Conservation (phyloP, 2,113 vertebrate species). For the Paramormyrops kingsleyae region DNA sequence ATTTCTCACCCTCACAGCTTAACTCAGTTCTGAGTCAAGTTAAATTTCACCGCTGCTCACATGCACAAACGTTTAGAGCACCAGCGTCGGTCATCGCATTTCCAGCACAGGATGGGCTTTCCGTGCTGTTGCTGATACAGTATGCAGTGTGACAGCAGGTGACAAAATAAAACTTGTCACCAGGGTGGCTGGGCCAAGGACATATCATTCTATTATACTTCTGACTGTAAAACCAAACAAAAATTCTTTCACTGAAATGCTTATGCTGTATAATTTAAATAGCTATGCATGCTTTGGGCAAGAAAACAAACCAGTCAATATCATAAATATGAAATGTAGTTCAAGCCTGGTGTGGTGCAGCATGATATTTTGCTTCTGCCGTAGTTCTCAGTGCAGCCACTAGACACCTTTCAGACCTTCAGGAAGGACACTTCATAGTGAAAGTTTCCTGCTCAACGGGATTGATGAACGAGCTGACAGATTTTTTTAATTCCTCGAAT, state of each 20-base stretch:
- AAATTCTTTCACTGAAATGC: background rate
- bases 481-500: background rate
- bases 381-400: background rate
- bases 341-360: background rate
- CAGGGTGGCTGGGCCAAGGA: background rate
- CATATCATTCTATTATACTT: background rate
- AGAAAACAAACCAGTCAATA: background rate
- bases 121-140: background rate
- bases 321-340: background rate
- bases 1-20: conserved; percentile 68
- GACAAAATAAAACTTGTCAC: background rate
- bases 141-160: background rate
- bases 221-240: background rate
- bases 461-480: background rate
- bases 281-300: background rate
- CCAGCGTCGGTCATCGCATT: background rate
- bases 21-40: conserved; percentile 55
- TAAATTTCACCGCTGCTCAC: conserved; percentile 36
- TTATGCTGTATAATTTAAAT: background rate
- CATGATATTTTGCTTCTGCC: background rate
- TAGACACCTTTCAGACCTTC: background rate
- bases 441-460: background rate
- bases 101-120: background rate
- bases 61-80: background rate
- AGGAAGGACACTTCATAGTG: background rate